Conservation (phyloP, 2,797 vertebrate species). For the Trematomus bernacchii region DNA sequence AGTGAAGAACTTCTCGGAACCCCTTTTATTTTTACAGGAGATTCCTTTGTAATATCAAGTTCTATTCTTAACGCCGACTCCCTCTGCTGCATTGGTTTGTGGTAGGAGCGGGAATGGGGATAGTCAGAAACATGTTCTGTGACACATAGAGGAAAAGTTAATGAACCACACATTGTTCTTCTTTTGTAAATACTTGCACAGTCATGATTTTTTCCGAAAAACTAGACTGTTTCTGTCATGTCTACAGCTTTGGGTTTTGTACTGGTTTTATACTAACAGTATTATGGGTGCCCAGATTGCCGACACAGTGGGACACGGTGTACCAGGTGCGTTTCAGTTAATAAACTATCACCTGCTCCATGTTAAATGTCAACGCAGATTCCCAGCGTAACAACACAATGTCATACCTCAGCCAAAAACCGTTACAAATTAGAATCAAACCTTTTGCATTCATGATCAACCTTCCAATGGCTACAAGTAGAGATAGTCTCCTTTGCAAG, state of each 20-base stretch:
- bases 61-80: slow-evolving; percentile 81
- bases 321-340: slow-evolving; percentile 71
- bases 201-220: slow-evolving; percentile 59
- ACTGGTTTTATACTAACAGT: slow-evolving; percentile 23
- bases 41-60: slow-evolving; percentile 81
- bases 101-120: slow-evolving; percentile 58
- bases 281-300: slow-evolving; percentile 72
- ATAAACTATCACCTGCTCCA: slow-evolving; percentile 78
- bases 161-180: slow-evolving; percentile 70
- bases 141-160: slow-evolving; percentile 75
- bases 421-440: slow-evolving; percentile 26
- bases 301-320: slow-evolving; percentile 66
- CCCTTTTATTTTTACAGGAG: slow-evolving; percentile 83
- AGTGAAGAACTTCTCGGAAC: slow-evolving; percentile 82
- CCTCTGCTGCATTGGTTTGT: slow-evolving; percentile 58
- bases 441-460: slow-evolving; percentile 3
- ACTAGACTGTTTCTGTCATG: slow-evolving; percentile 50
- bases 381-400: slow-evolving; percentile 8
- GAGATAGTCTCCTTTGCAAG: slow-evolving; percentile 11
- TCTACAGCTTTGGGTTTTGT: slow-evolving; percentile 42
- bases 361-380: slow-evolving; percentile 60
- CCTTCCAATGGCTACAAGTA: neutral
- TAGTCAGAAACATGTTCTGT: slow-evolving; percentile 69
- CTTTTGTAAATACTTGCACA: slow-evolving; percentile 67
- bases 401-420: neutral